A percentile compares a stretch with the other conserved stretches of the same genome.
Conservation (phyloP, 1,140 invertebrate genomes). For the Periplaneta americana region DNA sequence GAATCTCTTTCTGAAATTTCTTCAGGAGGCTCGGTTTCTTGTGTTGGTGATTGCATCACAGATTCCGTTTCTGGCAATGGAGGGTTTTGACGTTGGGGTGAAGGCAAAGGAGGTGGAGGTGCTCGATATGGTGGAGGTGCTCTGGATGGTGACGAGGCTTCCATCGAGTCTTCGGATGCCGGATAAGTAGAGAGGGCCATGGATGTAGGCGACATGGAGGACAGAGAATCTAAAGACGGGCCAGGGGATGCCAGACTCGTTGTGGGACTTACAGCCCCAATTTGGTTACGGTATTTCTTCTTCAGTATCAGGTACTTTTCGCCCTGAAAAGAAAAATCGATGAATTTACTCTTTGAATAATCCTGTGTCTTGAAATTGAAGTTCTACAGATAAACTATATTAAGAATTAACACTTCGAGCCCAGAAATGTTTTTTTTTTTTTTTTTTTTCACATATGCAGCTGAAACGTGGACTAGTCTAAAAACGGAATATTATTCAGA, state of each 20-base stretch:
- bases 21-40: background rate
- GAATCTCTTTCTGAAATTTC: background rate
- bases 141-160: conserved; percentile 33
- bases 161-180: conserved; percentile 26
- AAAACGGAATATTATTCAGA: too few species aligned
- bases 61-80: background rate
- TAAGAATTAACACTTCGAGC: too few species aligned
- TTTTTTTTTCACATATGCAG: too few species aligned
- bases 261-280: conserved; percentile 28
- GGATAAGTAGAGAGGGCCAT: conserved; percentile 29
- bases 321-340: conserved; percentile 40
- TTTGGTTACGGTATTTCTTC: conserved; percentile 54
- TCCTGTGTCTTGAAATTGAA: too few species aligned
- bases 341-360: too few species aligned
- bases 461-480: too few species aligned
- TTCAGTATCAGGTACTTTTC: conserved; percentile 81
- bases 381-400: too few species aligned
- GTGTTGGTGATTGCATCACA: background rate
- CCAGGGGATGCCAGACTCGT: conserved; percentile 9
- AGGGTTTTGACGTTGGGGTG: conserved; percentile 16
- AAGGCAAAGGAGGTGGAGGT: conserved; percentile 21
- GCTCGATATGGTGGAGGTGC: conserved; percentile 57
- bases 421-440: too few species aligned
- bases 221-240: conserved; percentile 16
- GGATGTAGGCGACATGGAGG: conserved; percentile 32